A percentile compares a stretch with the other conserved stretches of the same genome.
Conservation (phyloP, 2,888 invertebrate species). For the Tortrix viridana region DNA sequence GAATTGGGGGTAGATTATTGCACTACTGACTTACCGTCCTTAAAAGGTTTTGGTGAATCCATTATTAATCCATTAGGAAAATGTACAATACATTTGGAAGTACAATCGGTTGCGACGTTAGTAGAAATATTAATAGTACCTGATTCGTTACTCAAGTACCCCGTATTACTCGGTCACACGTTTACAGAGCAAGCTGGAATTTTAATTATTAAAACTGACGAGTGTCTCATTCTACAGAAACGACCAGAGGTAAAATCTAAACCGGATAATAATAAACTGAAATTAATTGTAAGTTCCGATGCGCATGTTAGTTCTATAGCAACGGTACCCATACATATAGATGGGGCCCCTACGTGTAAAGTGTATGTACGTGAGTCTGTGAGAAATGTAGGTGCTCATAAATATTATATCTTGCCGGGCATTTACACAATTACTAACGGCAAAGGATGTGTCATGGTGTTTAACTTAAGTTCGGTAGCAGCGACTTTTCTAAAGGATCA, state of each 20-base stretch:
- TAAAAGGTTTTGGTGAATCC: conserved; percentile 27
- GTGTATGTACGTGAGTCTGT: conserved; percentile 17
- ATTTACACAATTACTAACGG: conserved; percentile 9
- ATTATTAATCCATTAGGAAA: conserved; percentile 8
- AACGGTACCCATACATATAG: conserved; percentile 6
- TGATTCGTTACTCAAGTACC: conserved; percentile 19
- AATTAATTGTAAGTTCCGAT: conserved; percentile 15
- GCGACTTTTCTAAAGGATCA: conserved; percentile 11
- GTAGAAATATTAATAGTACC: conserved; percentile 28
- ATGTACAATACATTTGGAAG: neutral
- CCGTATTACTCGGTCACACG: conserved; percentile 25
- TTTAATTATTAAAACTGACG: conserved; percentile 18
- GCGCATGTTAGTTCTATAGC: neutral
- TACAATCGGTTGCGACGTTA: conserved; percentile 4
- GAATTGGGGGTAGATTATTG: conserved; percentile 19
- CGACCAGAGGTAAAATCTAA: neutral
- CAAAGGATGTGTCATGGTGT: conserved; percentile 10
- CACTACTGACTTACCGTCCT: conserved; percentile 13
- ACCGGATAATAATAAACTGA: neutral
- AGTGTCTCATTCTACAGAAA: conserved; percentile 10
- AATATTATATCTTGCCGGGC: conserved; percentile 16
- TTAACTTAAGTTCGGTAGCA: conserved; percentile 6
- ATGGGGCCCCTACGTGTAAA: conserved; percentile 1
- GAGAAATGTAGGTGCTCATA: conserved; percentile 6
- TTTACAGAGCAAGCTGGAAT: conserved; percentile 24